Evolutionary conservation across 2,888 invertebrate genomes (phyloP), one percentile per base, ranked within the genome.

Genomic region (Mythimna ferrago): DNA sequence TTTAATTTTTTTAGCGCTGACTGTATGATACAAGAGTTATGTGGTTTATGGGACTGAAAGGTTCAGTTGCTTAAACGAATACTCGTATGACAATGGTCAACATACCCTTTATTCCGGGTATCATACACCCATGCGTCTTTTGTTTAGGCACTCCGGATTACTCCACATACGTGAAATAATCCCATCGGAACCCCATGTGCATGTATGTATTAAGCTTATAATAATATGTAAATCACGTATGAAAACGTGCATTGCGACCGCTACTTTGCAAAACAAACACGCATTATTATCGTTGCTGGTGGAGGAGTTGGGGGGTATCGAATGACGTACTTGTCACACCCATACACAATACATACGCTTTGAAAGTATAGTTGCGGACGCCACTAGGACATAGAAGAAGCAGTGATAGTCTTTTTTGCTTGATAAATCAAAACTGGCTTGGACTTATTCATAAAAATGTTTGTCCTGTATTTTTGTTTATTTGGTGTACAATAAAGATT

Each of bases 171-270:
- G 19, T 38, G 11, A 51, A 63, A 32, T 51, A 51, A 73, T 35
- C 63, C 16, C 19, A 65, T 26, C 5, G 11, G 26, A 53, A n/a
- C 21, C 48, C 51, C 41, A 35, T 14, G n/a, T 56, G 11, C 65
- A 41, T 53, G 21, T 35, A n/a, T 10, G 57, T 35, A 58, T 51
- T 73, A 73, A 11, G 35, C 66, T 54, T 11, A 67, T 48, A 48
- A 67, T 26, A 66, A n/a, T 48, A 74, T 73, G 73, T 26, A 48
- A 74, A 74, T 73, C 14, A 53, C 14, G 41, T 11, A 75, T 26
- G 75, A n/a, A 26, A 58, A 53, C 19, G 41, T 65, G 41, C 51
- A 57, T 44, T 58, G 14, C 1, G 56, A 63, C 6, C n/a, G 44
- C 6, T n/a, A 64, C 14, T 58, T 64, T 41, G 19, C 0, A 9